Percentiles rank a stretch among this genome's conserved stretches.
These are phyloP conservation scores for Omphaloscelis lunosa DNA, from an alignment of 2,888 invertebrate species.

Conservation along the genomic window DNA sequence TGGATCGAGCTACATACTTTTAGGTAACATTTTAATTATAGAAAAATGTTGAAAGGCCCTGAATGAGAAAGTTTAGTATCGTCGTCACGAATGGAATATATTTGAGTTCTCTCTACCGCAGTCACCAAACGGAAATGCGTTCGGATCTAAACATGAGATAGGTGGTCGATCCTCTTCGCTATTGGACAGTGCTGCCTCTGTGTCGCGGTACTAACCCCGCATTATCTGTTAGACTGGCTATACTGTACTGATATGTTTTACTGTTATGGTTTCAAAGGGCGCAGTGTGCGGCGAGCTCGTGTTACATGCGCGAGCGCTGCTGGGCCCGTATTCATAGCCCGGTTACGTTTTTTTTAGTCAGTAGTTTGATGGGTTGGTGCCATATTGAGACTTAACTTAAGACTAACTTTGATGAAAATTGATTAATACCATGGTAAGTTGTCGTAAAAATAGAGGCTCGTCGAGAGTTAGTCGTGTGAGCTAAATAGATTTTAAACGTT, in stretches of 20 bases:
- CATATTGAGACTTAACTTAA: background rate
- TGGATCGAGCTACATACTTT: background rate
- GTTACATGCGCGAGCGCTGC: slow-evolving; percentile 70
- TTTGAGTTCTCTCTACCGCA: slow-evolving; percentile 2
- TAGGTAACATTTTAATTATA: background rate
- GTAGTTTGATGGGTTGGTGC: background rate
- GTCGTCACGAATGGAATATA: background rate
- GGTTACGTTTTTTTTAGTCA: too few species aligned
- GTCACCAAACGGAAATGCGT: slow-evolving; percentile 59
- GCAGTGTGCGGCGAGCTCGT: slow-evolving; percentile 64
- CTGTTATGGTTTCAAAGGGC: slow-evolving; percentile 63
- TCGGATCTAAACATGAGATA: slow-evolving; percentile 57
- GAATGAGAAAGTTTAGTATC: too few species aligned
- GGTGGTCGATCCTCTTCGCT: slow-evolving; percentile 34
- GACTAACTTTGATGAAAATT: background rate
- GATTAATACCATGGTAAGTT: background rate
- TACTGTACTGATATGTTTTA: slow-evolving; percentile 13
- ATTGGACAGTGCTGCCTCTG: slow-evolving; percentile 52
- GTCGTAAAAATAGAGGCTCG: background rate
- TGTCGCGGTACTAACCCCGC: slow-evolving; percentile 48
- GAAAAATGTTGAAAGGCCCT: background rate
- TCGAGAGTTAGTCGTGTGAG: background rate
- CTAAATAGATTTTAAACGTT: background rate
- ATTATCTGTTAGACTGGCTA: slow-evolving; percentile 29
- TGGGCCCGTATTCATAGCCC: slow-evolving; percentile 65